phyloP scores from a whole-genome alignment of 2,113 vertebrate genomes.

The Rallus limicola region DNA sequence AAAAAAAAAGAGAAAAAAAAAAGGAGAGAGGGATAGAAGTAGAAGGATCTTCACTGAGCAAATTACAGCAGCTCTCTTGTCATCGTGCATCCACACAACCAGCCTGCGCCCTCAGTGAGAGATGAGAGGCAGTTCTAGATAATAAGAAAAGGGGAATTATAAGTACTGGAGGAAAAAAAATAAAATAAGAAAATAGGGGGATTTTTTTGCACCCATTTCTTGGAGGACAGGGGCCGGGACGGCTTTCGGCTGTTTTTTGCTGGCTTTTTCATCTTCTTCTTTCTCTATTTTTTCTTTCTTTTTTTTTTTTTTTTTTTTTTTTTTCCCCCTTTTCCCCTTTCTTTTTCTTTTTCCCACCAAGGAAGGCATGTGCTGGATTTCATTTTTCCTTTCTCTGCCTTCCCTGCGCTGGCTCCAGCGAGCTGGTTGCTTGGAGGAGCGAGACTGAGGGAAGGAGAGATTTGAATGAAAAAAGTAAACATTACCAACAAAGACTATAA shows the following conservation, averaged over 20 bases:
- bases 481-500: slow-evolving; percentile 70
- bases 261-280: no score
- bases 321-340: neutral
- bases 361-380: neutral
- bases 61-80: slow-evolving; percentile 26
- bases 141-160: neutral
- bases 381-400: neutral
- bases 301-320: neutral
- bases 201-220: neutral
- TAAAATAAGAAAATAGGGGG: neutral
- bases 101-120: neutral
- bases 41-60: neutral
- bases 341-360: neutral
- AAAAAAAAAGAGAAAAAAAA: no score
- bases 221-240: neutral
- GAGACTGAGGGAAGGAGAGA: slow-evolving; percentile 41
- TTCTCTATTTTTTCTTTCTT: no score
- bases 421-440: slow-evolving; percentile 34
- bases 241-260: neutral
- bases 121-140: neutral
- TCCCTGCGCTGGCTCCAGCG: neutral
- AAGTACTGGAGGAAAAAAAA: neutral
- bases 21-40: neutral
- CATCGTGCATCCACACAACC: neutral
- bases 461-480: slow-evolving; percentile 73